Evolutionary conservation across 2,797 vertebrate species (phyloP).

Genomic region (Notolepis coatsorum): DNA sequence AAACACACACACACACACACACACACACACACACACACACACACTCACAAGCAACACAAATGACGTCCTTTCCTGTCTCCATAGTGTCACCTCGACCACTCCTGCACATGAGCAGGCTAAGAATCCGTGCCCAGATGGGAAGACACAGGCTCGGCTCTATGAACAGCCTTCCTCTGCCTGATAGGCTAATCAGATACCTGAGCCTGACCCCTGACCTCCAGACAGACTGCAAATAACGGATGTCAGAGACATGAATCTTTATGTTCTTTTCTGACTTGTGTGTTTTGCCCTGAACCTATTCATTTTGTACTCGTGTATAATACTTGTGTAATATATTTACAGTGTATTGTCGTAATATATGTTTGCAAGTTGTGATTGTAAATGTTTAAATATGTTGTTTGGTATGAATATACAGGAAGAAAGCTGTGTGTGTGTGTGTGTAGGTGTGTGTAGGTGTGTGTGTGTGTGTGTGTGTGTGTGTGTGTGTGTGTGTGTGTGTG

Average conservation of each 20-base stretch:
- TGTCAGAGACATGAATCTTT: conserved; percentile 15
- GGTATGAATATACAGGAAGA: not conserved
- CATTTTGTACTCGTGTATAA: conserved; percentile 23
- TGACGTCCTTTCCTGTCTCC: conserved; percentile 31
- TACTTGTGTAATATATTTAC: too few species aligned
- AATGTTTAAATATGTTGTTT: conserved; percentile 43
- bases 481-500: conserved; percentile 2
- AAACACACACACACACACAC: conserved; percentile 9
- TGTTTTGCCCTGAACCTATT: not conserved
- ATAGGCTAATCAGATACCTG: conserved; percentile 87
- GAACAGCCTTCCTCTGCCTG: conserved; percentile 87
- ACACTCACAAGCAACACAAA: not conserved
- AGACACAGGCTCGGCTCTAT: conserved; percentile 84
- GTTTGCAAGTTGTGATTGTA: conserved; percentile 28
- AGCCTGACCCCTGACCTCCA: conserved; percentile 54
- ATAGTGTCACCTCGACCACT: conserved; percentile 90
- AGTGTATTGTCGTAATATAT: too few species aligned
- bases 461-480: not conserved
- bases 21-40: not conserved
- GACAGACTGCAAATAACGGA: not conserved
- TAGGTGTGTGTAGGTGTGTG: too few species aligned
- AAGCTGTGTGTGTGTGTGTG: not conserved
- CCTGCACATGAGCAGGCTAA: conserved; percentile 90
- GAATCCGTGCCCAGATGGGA: conserved; percentile 85
- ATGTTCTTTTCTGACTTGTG: not conserved